phyloP scores from a whole-genome alignment of 2,113 vertebrate genomes.

The Pedionomus torquatus region DNA sequence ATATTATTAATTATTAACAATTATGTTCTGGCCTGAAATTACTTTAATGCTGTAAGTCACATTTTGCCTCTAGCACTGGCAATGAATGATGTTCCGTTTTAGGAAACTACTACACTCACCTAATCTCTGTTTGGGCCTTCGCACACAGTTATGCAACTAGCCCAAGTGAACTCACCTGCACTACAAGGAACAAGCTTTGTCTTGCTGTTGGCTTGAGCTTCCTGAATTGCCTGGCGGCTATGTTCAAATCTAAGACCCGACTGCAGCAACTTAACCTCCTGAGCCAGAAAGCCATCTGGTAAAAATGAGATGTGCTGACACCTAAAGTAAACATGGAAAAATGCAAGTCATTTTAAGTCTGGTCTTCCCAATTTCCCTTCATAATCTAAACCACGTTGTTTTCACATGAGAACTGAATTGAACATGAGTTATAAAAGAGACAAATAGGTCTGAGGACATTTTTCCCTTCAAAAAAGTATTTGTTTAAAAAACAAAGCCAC shows the following conservation, averaged over 20 bases:
- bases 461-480: not conserved
- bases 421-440: not conserved
- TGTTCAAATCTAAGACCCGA: slow-evolving; percentile 85
- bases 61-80: not conserved
- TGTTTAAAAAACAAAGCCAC: not conserved
- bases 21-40: not conserved
- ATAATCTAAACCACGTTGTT: not conserved
- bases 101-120: not conserved
- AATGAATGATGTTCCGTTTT: not conserved
- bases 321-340: slow-evolving; percentile 65
- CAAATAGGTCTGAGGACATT: not conserved
- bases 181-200: slow-evolving; percentile 86
- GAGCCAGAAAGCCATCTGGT: slow-evolving; percentile 80
- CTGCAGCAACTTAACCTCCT: slow-evolving; percentile 78
- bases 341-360: not conserved
- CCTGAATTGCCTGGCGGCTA: slow-evolving; percentile 77
- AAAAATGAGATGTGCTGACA: slow-evolving; percentile 78
- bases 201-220: slow-evolving; percentile 37
- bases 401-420: not conserved
- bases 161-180: slow-evolving; percentile 79
- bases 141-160: not conserved
- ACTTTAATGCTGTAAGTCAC: not conserved
- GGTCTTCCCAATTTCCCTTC: not conserved
- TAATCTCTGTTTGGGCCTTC: not conserved
- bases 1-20: not conserved